Evolutionary conservation across 2,797 vertebrate species (phyloP).

Genomic region (Melopsittacus undulatus): DNA sequence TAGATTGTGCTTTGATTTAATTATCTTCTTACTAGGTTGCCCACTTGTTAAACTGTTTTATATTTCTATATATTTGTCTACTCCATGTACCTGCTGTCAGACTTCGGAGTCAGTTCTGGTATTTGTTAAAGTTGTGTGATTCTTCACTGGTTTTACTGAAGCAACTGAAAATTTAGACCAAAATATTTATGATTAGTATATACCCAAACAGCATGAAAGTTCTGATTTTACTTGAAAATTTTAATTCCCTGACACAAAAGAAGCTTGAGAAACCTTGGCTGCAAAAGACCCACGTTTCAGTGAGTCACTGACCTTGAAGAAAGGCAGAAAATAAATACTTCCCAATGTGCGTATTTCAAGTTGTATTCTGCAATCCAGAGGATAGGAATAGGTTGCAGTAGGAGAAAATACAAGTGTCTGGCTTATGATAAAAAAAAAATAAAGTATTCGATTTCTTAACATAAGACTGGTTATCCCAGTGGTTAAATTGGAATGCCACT

Average conservation of each 20-base stretch:
- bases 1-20: neutral
- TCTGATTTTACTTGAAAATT: neutral
- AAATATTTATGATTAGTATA: neutral
- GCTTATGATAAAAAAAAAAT: accelerated
- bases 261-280: neutral
- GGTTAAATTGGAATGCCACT: neutral
- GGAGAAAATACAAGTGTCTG: neutral
- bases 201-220: neutral
- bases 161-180: neutral
- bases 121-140: neutral
- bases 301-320: neutral
- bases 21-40: neutral
- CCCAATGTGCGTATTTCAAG: neutral
- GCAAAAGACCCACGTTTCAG: neutral
- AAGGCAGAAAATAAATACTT: neutral
- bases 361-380: neutral
- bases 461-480: neutral
- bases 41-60: neutral
- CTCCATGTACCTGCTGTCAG: neutral
- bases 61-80: neutral
- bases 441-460: neutral
- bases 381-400: neutral
- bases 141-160: neutral
- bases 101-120: neutral
- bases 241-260: neutral